phyloP scores from a whole-genome alignment of 2,113 vertebrate species.

The Clinocottus analis region DNA sequence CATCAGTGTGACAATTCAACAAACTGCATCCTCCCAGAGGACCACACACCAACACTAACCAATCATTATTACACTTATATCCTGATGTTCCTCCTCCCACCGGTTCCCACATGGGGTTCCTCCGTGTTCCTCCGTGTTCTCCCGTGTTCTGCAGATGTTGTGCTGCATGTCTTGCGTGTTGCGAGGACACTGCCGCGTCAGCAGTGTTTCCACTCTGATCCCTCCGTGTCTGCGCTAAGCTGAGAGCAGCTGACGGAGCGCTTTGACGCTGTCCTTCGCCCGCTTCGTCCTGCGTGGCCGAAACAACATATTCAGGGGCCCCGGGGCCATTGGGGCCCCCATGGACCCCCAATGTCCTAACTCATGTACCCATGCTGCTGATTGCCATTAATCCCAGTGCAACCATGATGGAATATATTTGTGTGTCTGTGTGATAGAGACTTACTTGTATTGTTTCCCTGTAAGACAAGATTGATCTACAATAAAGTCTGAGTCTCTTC shows the following conservation, averaged over 20 bases:
- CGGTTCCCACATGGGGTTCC: background rate
- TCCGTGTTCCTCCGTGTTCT: background rate
- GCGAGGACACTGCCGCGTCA: conserved; percentile 55
- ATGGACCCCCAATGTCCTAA: background rate
- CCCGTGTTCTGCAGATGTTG: conserved; percentile 21
- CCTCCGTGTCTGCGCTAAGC: conserved; percentile 45
- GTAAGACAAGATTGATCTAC: too few species aligned
- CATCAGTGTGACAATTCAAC: background rate
- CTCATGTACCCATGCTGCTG: background rate
- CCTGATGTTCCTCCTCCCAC: background rate
- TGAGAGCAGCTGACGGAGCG: conserved; percentile 58
- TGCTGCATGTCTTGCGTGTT: conserved; percentile 8
- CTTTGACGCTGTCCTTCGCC: conserved; percentile 25
- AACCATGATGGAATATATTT: background rate
- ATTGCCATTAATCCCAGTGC: background rate
- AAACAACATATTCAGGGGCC: background rate
- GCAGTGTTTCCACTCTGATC: conserved; percentile 54
- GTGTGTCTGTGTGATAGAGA: background rate
- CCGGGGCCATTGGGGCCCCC: too few species aligned
- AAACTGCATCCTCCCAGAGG: background rate
- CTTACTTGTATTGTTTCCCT: too few species aligned
- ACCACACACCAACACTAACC: background rate
- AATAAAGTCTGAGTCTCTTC: too few species aligned
- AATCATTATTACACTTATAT: background rate
- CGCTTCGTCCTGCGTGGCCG: background rate